These are phyloP conservation scores for Hoplostethus mediterraneus DNA, from an alignment of 2,797 vertebrate species.

Conservation along the genomic window DNA sequence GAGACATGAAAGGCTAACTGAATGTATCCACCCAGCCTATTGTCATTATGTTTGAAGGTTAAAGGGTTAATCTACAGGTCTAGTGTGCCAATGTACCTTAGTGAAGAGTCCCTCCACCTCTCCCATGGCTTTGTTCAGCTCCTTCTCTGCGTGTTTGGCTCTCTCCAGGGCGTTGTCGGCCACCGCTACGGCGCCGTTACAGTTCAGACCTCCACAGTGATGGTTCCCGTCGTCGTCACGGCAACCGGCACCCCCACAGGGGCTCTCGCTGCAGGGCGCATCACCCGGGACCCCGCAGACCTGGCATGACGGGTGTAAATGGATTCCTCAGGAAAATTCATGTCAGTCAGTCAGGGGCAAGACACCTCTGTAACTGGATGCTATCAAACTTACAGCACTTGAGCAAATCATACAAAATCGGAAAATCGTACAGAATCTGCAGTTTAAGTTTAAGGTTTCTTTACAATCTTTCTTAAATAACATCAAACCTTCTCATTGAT, in stretches of 20 bases:
- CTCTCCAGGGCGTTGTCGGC: constrained; percentile 90
- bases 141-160: constrained; percentile 91
- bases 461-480: too few species aligned
- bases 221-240: constrained; percentile 91
- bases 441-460: too few species aligned
- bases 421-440: too few species aligned
- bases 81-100: constrained; percentile 75
- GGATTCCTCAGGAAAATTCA: too few species aligned
- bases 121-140: constrained; percentile 88
- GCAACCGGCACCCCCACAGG: constrained; percentile 95
- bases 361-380: neutral
- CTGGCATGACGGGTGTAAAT: constrained; percentile 74
- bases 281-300: constrained; percentile 90
- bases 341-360: neutral
- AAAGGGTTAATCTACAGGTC: too few species aligned
- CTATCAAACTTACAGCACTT: too few species aligned
- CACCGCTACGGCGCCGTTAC: constrained; percentile 88
- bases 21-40: too few species aligned
- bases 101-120: constrained; percentile 90
- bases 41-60: neutral
- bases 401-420: too few species aligned
- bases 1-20: neutral
- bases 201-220: constrained; percentile 94
- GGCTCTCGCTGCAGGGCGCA: constrained; percentile 89
- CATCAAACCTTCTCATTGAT: constrained; percentile 93